Conservation (phyloP, 2,113 vertebrate species). For the Semnornis frantzii region DNA sequence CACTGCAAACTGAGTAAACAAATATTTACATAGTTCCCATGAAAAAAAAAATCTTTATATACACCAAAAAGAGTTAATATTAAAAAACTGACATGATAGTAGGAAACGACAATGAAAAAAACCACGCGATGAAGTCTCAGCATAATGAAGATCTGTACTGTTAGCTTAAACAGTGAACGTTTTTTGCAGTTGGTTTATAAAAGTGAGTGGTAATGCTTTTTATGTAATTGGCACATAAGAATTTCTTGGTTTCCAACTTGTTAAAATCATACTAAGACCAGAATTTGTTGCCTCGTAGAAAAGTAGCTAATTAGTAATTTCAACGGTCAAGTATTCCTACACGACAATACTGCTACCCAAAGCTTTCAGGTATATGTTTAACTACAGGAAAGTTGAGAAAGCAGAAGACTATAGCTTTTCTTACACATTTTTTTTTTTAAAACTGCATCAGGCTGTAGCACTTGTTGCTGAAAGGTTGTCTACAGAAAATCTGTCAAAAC, state of each 20-base stretch:
- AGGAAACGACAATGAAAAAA: not conserved
- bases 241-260: not conserved
- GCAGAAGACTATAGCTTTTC: not conserved
- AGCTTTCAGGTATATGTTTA: not conserved
- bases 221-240: not conserved
- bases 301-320: not conserved
- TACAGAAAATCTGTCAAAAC: slow-evolving; percentile 24
- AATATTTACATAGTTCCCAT: not conserved
- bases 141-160: not conserved
- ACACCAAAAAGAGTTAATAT: not conserved
- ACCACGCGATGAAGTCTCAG: not conserved
- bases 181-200: not conserved
- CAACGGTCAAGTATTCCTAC: not conserved
- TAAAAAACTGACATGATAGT: not conserved
- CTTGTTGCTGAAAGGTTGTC: not conserved
- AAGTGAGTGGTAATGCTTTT: not conserved
- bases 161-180: not conserved
- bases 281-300: not conserved
- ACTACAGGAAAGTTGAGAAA: not conserved
- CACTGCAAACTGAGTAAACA: not conserved
- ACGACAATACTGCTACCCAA: not conserved
- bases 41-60: not conserved
- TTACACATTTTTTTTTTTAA: not conserved
- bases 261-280: not conserved
- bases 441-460: not conserved